Evolutionary conservation across 2,113 vertebrate genomes (phyloP), one percentile per base, ranked within the genome.

Genomic region (Paramisgurnus dabryanus): DNA sequence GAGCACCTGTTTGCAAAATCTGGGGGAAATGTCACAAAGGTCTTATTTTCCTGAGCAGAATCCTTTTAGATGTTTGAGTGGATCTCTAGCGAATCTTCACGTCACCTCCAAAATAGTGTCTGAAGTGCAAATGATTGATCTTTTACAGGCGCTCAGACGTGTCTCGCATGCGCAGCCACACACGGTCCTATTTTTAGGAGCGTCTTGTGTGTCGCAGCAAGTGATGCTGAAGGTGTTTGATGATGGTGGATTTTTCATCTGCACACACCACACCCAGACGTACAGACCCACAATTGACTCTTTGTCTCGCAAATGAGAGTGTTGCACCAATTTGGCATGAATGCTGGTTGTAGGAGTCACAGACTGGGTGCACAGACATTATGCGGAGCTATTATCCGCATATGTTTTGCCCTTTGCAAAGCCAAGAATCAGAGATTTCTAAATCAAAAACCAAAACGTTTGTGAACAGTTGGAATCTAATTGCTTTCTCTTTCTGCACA

Each of bases 101-200:
- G 11, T 18, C 68, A 47, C 27, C 15, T 77, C 50, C 58, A 50
- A 80, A 68, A 78, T 12, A 58, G 15, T 74, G 45, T 57, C 41
- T 76, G 70, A 68, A 76, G 78, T 78, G 83, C 75, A 78, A 58
- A 79, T 83, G 81, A 83, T 81, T 84, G 7, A 81, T 73, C 78
- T 72, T 72, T 53, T 60, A 72, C 68, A 40, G 76, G 40, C 17
- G 50, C 74, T 72, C 43, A 40, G 63, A 79, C 70, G 79, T 81
- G 71, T 34, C 68, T 15, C 61, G 60, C 74, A 84, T 84, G 81
- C 75, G 53, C 65, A 78, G 80, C 40, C 40, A 40, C 57, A 69
- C 17, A 41, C 78, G 66, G 61, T 74, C 64, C 76, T 85, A 76
- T 76, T 68, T 81, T 71, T 34, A 76, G 70, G 83, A 67, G 40